phyloP scores from a whole-genome alignment of 2,113 vertebrate genomes.

The Chelonoidis abingdonii region DNA sequence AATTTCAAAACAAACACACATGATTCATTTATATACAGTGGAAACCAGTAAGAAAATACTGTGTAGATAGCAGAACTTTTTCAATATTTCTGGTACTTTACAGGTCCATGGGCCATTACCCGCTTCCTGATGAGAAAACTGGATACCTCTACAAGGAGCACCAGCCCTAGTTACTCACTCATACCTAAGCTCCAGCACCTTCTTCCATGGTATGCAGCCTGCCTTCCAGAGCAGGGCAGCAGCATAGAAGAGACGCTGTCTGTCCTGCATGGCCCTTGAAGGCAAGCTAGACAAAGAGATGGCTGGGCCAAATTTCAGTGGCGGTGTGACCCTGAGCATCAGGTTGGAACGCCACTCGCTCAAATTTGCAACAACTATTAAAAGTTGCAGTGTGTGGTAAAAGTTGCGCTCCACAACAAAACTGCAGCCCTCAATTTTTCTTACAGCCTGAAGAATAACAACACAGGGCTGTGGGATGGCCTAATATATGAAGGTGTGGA shows the following conservation, averaged over 20 bases:
- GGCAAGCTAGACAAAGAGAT: not conserved
- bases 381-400: not conserved
- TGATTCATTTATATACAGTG: not conserved
- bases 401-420: not conserved
- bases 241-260: not conserved
- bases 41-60: not conserved
- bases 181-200: not conserved
- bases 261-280: not conserved
- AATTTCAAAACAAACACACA: not conserved
- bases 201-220: not conserved
- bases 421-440: not conserved
- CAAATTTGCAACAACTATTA: not conserved
- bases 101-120: not conserved
- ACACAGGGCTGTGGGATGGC: no score
- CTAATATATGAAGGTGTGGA: no score
- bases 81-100: not conserved
- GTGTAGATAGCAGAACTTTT: not conserved
- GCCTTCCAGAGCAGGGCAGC: not conserved
- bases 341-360: not conserved
- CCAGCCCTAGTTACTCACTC: not conserved
- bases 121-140: fast-evolving
- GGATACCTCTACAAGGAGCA: not conserved
- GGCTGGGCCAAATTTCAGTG: not conserved
- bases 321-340: not conserved
- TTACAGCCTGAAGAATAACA: not conserved